Percentiles rank a stretch among this genome's conserved stretches.
Evolutionary conservation across 2,888 invertebrate genomes (phyloP).

Genomic region (Neocrepidodera transversa): DNA sequence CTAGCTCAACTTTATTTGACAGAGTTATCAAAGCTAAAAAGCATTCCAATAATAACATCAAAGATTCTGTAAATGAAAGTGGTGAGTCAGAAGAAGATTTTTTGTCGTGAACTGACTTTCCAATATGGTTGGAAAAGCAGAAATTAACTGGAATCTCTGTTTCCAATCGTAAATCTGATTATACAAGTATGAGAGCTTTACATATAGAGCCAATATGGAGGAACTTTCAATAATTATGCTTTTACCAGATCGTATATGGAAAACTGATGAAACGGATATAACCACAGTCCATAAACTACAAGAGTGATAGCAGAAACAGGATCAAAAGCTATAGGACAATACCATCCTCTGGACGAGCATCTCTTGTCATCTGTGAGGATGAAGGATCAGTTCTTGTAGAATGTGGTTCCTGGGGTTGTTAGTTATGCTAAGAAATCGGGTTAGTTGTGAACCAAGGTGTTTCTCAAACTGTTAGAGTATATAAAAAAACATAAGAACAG

Average conservation of each 20-base stretch:
- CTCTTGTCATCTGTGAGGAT: slow-evolving; percentile 41
- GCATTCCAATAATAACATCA: not conserved
- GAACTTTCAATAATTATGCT: slow-evolving; percentile 19
- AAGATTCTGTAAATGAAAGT: not conserved
- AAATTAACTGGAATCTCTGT: slow-evolving; percentile 27
- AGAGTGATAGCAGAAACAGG: slow-evolving; percentile 34
- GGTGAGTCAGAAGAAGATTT: slow-evolving; percentile 5
- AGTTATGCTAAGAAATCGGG: slow-evolving; percentile 24
- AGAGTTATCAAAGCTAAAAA: too few species aligned
- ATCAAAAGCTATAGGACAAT: slow-evolving; percentile 37
- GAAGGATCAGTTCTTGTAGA: slow-evolving; percentile 38
- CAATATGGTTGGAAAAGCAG: slow-evolving; percentile 20
- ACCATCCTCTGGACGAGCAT: slow-evolving; percentile 44
- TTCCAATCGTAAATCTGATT: slow-evolving; percentile 26
- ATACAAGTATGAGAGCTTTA: not conserved
- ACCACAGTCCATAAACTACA: slow-evolving; percentile 33
- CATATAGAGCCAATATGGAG: slow-evolving; percentile 17
- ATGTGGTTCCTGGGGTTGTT: slow-evolving; percentile 31
- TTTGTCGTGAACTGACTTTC: slow-evolving; percentile 14
- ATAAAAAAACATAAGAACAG: too few species aligned
- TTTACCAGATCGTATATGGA: slow-evolving; percentile 7
- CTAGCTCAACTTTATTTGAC: too few species aligned
- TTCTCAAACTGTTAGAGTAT: too few species aligned
- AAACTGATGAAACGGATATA: slow-evolving; percentile 30
- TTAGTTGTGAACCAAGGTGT: slow-evolving; percentile 20